Evolutionary conservation across 2,888 invertebrate genomes (phyloP), one percentile per base, ranked within the genome.

Genomic region (Melolontha melolontha): DNA sequence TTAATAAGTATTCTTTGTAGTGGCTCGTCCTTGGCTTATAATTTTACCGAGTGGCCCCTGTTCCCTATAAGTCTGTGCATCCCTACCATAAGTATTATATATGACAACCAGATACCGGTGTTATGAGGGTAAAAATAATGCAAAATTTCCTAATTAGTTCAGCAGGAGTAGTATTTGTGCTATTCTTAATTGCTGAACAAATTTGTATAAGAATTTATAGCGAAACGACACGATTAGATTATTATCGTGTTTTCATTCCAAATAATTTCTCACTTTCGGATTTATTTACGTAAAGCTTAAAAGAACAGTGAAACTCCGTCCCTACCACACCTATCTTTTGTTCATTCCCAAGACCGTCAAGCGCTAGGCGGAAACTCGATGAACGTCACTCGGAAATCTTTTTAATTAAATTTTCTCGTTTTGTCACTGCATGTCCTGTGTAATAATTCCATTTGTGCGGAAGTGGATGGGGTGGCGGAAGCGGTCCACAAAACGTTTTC

Each of bases 381-480:
- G 59, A 59, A 34, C 41, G 27, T 47, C 47, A 12, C 59, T 62
- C 59, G 47, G 59, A 62, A 62, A 62, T 47, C 59, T 62, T 62
- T 57, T 62, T 62, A 62, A 62, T 62, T 62, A 62, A 62, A 62
- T 47, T 62, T 62, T 62, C 59, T 62, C 59, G 59, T 62, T 62
- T 47, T 62, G 59, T 62, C 59, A 47, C 59, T 62, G 59, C 59
- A 62, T 62, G 59, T 47, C 47, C 47, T 47, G 59, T 47, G 59
- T 62, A 62, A 62, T 62, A 62, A 62, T 62, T 62, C 47, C 44
- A 62, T 62, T 62, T 34, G 59, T 49, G 59, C 39, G 57, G 59
- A 62, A 47, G 59, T 16, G 17, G 59, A 27, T 62, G 44, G 34
- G 59, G 59, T 12, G 4, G 34, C 17, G 49, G 59, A 62, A 62